phyloP scores from a whole-genome alignment of 1,140 invertebrate genomes.

The Thalassaphorura encarpata region DNA sequence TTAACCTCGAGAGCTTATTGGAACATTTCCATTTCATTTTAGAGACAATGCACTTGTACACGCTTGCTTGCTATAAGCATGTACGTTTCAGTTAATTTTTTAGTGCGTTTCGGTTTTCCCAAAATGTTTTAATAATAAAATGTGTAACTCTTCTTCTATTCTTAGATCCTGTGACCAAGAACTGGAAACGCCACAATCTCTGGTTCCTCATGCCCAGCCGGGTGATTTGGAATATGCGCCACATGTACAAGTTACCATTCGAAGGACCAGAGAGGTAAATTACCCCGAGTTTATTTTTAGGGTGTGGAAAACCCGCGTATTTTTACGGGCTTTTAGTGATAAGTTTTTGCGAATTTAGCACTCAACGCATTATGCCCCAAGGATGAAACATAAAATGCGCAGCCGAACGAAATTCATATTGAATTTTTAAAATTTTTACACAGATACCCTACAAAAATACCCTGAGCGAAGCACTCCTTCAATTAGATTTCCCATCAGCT shows the following conservation, averaged over 20 bases:
- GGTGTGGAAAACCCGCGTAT: background rate
- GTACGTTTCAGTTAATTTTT: too few relatives aligned
- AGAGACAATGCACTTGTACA: too few relatives aligned
- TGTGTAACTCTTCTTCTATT: background rate
- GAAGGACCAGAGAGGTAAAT: slow-evolving; percentile 24
- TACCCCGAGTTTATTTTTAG: too few relatives aligned
- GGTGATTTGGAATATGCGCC: background rate
- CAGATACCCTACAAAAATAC: slow-evolving; percentile 91
- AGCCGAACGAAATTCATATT: background rate
- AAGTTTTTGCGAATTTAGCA: too few relatives aligned
- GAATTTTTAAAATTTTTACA: slow-evolving; percentile 25
- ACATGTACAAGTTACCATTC: slow-evolving; percentile 19
- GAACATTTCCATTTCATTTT: too few relatives aligned
- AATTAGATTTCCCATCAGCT: slow-evolving; percentile 85
- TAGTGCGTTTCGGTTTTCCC: too few relatives aligned
- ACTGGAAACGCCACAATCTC: background rate
- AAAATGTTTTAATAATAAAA: too few relatives aligned
- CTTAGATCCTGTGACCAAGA: slow-evolving; percentile 8
- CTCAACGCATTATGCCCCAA: too few relatives aligned
- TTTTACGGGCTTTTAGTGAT: background rate
- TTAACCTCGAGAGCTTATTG: too few relatives aligned
- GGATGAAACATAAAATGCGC: background rate
- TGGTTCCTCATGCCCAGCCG: background rate
- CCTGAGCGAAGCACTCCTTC: slow-evolving; percentile 85
- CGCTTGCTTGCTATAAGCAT: too few relatives aligned